Base-by-base conservation (phyloP, 2,113 vertebrate genomes). In the Paracanthobrama guichenoti region DNA sequence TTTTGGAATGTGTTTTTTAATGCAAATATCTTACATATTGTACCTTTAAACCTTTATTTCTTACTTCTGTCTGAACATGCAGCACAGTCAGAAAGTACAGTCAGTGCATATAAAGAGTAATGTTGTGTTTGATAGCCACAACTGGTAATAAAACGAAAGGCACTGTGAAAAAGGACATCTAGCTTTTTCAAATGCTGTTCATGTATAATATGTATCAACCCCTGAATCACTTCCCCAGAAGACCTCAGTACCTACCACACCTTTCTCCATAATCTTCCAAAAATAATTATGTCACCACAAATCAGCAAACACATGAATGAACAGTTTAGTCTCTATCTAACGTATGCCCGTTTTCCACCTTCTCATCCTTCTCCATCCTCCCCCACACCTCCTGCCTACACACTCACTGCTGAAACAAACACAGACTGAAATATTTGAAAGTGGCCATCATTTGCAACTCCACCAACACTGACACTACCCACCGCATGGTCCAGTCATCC, bases 341-440 rank as follows among this genome's bases (percentile, higher is more conserved):
- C 12, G 31, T 42, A 42, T 42, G 35, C 35, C 6, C 57, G 14
- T 14, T 24, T 78, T 78, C 13, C 35, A 60, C 55, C 55, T 78
- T 9, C 35, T 24, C 22, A 26, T 59, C 53, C 4, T 78, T 59
- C 75, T 60, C 74, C 18, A 35, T 57, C 28, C 50, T 57, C 35
- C 55, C 55, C 31, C 75, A 16, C 35, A 22, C 53, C 75, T 59
- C 31, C 35, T 60, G 20, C 75, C 53, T 78, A 55, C 31, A 78
- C 75, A 78, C 31, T 42, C 28, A 42, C 31, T 60, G 75, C 55
- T n/a, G 20, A 78, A 60, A 59, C 75, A 78, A 60, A 59, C 75
- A 78, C 75, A 78, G 22, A 59, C 31, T n/a, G 12, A 78, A 60
- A 78, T 55, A 78, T 22, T 39, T 60, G 28, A 59, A 78, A 78